These are phyloP conservation scores for Coremacera marginata DNA, from an alignment of 2,888 invertebrate genomes.

Conservation along the genomic window DNA sequence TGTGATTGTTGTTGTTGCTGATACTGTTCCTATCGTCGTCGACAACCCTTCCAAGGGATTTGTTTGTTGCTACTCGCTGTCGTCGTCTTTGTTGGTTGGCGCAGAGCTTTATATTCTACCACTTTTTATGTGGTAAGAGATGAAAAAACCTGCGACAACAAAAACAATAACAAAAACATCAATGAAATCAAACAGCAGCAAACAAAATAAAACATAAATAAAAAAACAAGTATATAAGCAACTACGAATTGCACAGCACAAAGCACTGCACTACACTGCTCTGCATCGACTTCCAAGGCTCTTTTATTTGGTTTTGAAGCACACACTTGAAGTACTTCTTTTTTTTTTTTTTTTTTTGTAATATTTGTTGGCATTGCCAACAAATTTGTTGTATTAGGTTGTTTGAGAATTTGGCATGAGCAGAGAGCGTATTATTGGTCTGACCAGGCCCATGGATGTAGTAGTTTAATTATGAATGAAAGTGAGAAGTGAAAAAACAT, in stretches of 20 bases:
- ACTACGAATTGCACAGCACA: constrained; percentile 9
- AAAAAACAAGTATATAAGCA: neutral
- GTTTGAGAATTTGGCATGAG: neutral
- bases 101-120: constrained; percentile 11
- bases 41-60: constrained; percentile 28
- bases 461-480: too few relatives aligned
- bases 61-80: constrained; percentile 11
- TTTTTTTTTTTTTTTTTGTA: neutral
- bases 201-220: neutral
- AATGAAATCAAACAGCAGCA: constrained; percentile 8
- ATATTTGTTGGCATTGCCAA: neutral
- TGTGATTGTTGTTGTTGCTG: neutral
- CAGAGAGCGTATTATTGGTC: too few relatives aligned
- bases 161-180: neutral
- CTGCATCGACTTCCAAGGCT: constrained; percentile 16
- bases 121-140: constrained; percentile 7
- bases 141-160: neutral
- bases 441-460: too few relatives aligned
- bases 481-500: too few relatives aligned
- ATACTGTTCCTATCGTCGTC: neutral
- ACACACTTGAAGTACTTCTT: neutral
- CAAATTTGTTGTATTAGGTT: neutral
- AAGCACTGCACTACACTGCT: neutral
- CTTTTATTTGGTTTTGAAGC: constrained; percentile 15
- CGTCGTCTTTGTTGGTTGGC: neutral